A percentile compares a stretch with the other conserved stretches of the same genome.
These are phyloP conservation scores for Pituophis catenifer DNA, from an alignment of 2,113 vertebrate genomes.

Conservation along the genomic window DNA sequence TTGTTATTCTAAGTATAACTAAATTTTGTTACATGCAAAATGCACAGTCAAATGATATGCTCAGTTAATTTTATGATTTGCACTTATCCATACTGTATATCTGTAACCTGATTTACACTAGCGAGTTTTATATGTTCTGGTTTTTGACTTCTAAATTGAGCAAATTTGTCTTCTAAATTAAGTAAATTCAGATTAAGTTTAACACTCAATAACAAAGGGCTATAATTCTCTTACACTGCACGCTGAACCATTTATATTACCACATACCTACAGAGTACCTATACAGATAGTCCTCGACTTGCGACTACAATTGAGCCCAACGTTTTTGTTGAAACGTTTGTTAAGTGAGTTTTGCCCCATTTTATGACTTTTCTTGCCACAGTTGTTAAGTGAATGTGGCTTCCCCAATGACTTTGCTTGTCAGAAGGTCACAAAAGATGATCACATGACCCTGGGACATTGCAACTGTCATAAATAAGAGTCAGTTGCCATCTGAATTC, in stretches of 20 bases:
- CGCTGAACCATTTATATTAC: background rate
- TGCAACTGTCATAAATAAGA: background rate
- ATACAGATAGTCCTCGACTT: background rate
- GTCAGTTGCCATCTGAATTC: background rate
- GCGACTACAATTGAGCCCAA: background rate
- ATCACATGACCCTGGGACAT: background rate
- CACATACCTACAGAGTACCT: background rate
- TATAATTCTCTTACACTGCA: background rate
- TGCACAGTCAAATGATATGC: background rate
- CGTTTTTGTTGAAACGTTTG: background rate
- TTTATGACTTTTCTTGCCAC: background rate
- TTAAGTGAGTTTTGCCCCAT: background rate
- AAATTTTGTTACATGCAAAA: background rate
- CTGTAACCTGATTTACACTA: background rate
- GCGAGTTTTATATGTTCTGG: background rate
- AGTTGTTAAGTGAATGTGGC: background rate
- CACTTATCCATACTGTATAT: background rate
- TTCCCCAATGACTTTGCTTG: background rate
- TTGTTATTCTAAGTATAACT: background rate
- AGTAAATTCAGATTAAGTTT: background rate
- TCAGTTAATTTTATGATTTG: background rate
- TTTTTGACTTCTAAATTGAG: background rate
- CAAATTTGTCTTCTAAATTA: no score
- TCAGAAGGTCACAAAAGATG: background rate
- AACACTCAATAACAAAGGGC: background rate